Conservation (phyloP, 2,888 invertebrate species). For the Nemotelus nigrinus region DNA sequence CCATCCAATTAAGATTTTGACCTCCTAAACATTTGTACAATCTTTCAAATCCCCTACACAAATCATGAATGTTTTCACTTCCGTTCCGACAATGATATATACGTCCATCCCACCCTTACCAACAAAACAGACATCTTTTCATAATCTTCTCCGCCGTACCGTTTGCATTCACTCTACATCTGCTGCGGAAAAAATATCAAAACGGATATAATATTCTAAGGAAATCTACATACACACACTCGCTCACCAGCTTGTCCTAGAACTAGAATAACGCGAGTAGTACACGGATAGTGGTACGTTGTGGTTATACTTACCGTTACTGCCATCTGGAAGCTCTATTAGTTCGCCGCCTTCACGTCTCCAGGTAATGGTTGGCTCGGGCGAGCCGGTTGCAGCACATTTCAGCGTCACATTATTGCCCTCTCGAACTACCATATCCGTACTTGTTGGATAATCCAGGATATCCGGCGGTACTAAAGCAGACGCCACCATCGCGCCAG, state of each 20-base stretch:
- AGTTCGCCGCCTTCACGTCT: slow-evolving; percentile 82
- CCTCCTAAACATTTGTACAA: no score
- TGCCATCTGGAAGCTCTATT: slow-evolving; percentile 75
- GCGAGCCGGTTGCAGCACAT: slow-evolving; percentile 89
- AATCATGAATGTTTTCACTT: no score
- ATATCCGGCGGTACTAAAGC: slow-evolving; percentile 83
- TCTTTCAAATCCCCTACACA: no score
- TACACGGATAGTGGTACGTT: no score
- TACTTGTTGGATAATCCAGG: slow-evolving; percentile 84
- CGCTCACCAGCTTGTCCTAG: background rate
- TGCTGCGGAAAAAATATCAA: background rate
- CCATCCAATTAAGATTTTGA: no score
- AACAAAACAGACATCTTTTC: no score
- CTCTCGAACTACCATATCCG: slow-evolving; percentile 87
- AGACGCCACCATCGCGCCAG: slow-evolving; percentile 28
- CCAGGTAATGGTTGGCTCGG: slow-evolving; percentile 89
- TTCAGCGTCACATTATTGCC: slow-evolving; percentile 86
- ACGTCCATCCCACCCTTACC: no score
- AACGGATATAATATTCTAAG: slow-evolving; percentile 7
- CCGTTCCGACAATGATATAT: no score
- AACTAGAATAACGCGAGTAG: no score
- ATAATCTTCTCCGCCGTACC: no score
- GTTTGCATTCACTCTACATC: no score
- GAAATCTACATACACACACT: slow-evolving; percentile 3
- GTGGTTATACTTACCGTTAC: slow-evolving; percentile 71